phyloP scores from a whole-genome alignment of 2,113 vertebrate species.

The Aplodontia rufa region DNA sequence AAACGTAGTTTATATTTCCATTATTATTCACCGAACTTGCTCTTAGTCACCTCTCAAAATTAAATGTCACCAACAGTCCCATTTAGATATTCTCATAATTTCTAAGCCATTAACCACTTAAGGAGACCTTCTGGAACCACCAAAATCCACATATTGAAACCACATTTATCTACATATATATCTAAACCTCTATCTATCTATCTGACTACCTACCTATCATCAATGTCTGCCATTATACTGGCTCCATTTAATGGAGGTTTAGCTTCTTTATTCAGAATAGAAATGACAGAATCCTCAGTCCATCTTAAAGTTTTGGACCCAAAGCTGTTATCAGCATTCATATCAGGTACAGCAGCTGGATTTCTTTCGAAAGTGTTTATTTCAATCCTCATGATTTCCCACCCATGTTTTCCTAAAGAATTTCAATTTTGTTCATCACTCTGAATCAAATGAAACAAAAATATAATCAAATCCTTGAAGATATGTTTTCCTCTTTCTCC shows the following conservation, averaged over 20 bases:
- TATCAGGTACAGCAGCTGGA: constrained; percentile 62
- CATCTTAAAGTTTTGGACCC: not conserved
- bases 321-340: constrained; percentile 30
- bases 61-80: not conserved
- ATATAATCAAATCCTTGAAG: constrained; percentile 71
- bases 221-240: not conserved
- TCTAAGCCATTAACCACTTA: not conserved
- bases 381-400: constrained; percentile 62
- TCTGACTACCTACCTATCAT: too few species aligned
- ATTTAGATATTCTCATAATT: not conserved
- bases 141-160: not conserved
- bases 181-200: too few species aligned
- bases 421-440: constrained; percentile 65
- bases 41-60: not conserved
- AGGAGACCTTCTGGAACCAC: not conserved
- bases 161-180: too few species aligned
- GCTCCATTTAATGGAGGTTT: not conserved
- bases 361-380: constrained; percentile 63
- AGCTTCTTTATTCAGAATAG: not conserved
- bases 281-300: not conserved
- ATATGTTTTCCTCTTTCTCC: constrained; percentile 25
- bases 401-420: constrained; percentile 70
- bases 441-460: constrained; percentile 64
- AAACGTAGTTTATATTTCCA: not conserved
- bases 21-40: not conserved